Percentiles rank a stretch among this genome's conserved stretches.
phyloP scores from a whole-genome alignment of 2,888 invertebrate species.

The Agrotis exclamationis region DNA sequence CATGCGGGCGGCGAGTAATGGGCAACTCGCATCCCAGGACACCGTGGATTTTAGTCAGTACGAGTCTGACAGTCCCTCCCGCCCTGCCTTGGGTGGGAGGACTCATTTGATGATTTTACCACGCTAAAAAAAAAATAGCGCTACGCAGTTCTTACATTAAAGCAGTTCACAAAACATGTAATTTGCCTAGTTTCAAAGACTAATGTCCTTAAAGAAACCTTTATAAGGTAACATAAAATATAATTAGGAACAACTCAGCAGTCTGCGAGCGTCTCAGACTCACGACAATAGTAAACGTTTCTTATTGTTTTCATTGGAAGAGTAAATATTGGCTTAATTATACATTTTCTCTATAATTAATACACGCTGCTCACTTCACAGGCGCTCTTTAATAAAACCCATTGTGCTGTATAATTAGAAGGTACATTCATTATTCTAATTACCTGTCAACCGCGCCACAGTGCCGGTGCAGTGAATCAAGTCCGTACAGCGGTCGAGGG shows the following conservation, averaged over 20 bases:
- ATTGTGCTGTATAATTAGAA: slow-evolving; percentile 66
- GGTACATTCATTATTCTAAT: slow-evolving; percentile 68
- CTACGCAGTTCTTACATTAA: not conserved
- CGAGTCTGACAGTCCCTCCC: too few relatives aligned
- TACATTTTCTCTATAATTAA: slow-evolving; percentile 63
- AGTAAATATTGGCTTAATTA: slow-evolving; percentile 58
- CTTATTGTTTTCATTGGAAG: slow-evolving; percentile 37
- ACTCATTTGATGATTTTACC: too few relatives aligned
- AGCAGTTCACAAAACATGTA: not conserved
- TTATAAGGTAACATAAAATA: slow-evolving; percentile 27
- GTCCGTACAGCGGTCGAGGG: not conserved
- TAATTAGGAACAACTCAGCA: slow-evolving; percentile 26
- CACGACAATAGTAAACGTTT: slow-evolving; percentile 24
- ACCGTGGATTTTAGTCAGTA: too few relatives aligned
- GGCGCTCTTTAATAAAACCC: slow-evolving; percentile 65
- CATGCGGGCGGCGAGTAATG: too few relatives aligned
- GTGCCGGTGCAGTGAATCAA: slow-evolving; percentile 46
- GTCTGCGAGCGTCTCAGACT: not conserved
- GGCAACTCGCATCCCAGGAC: too few relatives aligned
- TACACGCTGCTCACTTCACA: slow-evolving; percentile 55
- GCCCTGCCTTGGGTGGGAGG: too few relatives aligned
- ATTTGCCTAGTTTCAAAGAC: slow-evolving; percentile 12
- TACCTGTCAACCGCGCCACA: slow-evolving; percentile 61
- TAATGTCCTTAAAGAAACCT: slow-evolving; percentile 6
- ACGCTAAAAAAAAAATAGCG: too few relatives aligned